Evolutionary conservation across 2,888 invertebrate species (phyloP).

Genomic region (Macrosoma leucophasiata): DNA sequence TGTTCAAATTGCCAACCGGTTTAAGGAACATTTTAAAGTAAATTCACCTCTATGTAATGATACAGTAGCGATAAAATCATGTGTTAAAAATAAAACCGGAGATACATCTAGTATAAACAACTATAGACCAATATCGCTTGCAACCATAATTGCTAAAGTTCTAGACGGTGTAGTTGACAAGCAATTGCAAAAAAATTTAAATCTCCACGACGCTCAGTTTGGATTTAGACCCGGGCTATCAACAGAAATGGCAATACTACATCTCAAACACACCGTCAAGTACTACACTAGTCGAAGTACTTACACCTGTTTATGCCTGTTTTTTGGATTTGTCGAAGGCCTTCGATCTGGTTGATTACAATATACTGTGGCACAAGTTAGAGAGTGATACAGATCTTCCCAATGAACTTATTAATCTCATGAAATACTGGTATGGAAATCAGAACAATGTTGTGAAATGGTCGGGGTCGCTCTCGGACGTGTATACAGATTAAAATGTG

Average conservation of each 20-base stretch:
- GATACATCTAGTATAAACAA: slow-evolving; percentile 18
- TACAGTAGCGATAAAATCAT: no score
- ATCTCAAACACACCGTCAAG: slow-evolving; percentile 16
- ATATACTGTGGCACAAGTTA: neutral
- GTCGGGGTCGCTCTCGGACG: neutral
- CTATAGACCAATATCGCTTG: slow-evolving; percentile 25
- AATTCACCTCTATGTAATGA: no score
- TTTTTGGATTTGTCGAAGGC: slow-evolving; percentile 1
- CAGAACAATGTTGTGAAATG: slow-evolving; percentile 2
- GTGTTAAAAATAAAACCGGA: slow-evolving; percentile 23
- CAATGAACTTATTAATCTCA: neutral
- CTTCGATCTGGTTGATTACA: neutral
- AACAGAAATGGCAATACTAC: slow-evolving; percentile 17
- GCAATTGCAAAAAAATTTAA: slow-evolving; percentile 6
- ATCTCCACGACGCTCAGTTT: slow-evolving; percentile 19
- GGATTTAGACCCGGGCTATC: slow-evolving; percentile 13
- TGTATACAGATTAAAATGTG: slow-evolving; percentile 3
- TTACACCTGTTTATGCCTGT: slow-evolving; percentile 1
- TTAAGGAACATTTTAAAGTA: no score
- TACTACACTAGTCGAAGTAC: slow-evolving; percentile 17
- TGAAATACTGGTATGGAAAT: slow-evolving; percentile 6
- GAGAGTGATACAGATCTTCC: neutral
- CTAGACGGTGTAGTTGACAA: slow-evolving; percentile 20
- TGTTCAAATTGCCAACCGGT: no score
- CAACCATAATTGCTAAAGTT: slow-evolving; percentile 23